These are phyloP conservation scores for Bolborhynchus lineola DNA, from an alignment of 2,113 vertebrate species.

Conservation along the genomic window DNA sequence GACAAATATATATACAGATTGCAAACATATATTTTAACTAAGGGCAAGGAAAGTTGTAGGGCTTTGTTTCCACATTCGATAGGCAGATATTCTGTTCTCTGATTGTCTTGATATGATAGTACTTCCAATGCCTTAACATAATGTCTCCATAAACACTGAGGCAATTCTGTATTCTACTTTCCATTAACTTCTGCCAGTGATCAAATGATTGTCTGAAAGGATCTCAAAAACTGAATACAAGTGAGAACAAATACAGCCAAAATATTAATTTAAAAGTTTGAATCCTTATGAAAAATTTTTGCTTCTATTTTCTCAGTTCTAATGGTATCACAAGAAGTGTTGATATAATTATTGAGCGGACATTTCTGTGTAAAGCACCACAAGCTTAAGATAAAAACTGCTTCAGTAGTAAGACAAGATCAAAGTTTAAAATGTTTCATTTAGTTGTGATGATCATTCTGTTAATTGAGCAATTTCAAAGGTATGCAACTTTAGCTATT, in stretches of 20 bases:
- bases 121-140: neutral
- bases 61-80: neutral
- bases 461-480: constrained; percentile 47
- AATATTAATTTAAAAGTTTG: neutral
- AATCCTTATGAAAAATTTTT: neutral
- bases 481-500: constrained; percentile 19
- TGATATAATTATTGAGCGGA: neutral
- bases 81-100: neutral
- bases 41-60: neutral
- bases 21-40: neutral
- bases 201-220: neutral
- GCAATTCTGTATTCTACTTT: neutral
- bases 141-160: neutral
- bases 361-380: neutral
- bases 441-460: constrained; percentile 21
- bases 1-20: neutral
- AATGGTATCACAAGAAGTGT: neutral
- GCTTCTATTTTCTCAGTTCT: neutral
- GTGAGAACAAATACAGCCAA: neutral
- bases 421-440: constrained; percentile 9
- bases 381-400: neutral
- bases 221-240: neutral
- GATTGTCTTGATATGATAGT: neutral
- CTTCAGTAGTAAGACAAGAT: neutral
- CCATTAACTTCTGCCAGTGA: neutral